Conservation (phyloP, 2,888 invertebrate species). For the Erannis defoliaria region DNA sequence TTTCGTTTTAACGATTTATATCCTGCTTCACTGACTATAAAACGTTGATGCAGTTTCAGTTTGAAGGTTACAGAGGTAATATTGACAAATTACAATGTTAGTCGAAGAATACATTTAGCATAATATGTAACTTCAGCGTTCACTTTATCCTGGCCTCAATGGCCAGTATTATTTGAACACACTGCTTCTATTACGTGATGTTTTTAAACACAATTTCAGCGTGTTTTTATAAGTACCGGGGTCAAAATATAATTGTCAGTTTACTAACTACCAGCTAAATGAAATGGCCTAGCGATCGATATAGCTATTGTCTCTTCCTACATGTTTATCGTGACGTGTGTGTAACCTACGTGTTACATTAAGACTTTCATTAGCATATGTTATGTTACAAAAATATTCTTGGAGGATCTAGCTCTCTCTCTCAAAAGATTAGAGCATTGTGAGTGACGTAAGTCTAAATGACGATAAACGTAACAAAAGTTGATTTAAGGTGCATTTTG, state of each 20-base stretch:
- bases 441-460: constrained; percentile 23
- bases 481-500: not conserved
- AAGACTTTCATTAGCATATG: constrained; percentile 20
- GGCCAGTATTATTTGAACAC: not conserved
- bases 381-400: constrained; percentile 29
- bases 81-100: not conserved
- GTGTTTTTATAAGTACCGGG: not conserved
- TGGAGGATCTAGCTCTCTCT: too few species aligned
- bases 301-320: constrained; percentile 4
- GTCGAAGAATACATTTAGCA: not conserved
- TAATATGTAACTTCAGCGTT: not conserved
- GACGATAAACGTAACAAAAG: constrained; percentile 1
- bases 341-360: constrained; percentile 10
- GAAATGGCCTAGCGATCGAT: constrained; percentile 15
- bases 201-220: not conserved
- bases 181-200: not conserved
- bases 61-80: constrained; percentile 4
- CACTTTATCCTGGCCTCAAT: not conserved
- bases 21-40: constrained; percentile 9
- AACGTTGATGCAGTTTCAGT: constrained; percentile 12
- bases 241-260: constrained; percentile 5
- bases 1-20: constrained; percentile 23
- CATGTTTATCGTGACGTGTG: constrained; percentile 5
- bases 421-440: constrained; percentile 25
- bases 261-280: not conserved